Evolutionary conservation across 1,140 invertebrate genomes (phyloP), one percentile per base, ranked within the genome.

Genomic region (Drosophila setifemur): DNA sequence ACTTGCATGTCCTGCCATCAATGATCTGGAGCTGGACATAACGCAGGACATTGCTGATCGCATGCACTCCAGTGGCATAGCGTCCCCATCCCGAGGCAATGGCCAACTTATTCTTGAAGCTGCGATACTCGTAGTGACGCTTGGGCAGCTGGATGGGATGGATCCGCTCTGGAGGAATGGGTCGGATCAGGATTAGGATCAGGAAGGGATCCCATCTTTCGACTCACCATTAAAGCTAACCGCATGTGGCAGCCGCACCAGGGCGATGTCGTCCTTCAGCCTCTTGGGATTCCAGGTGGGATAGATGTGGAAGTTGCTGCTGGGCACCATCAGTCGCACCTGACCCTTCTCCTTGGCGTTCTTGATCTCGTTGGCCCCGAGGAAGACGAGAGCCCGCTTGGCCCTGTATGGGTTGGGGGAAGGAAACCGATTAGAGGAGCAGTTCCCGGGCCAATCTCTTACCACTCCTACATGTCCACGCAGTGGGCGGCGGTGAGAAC

Each of bases 401-500:
- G 89, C 89, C 82, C 88, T 90, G 26, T 2, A n/a, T n/a, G n/a
- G n/a, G n/a, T n/a, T n/a, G n/a, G n/a, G 43, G 25, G 2, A 14
- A 26, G 37, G 0, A 25, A 11, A 14, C 3, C 0, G 9, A 21
- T 35, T 3, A 26, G 18, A 26, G 9, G 11, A 28, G 2, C 0
- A 4, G 16, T 25, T 16, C 11, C 14, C 11, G 8, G 6, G 33
- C 4, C 5, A 1, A 18, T 2, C 31, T 14, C 3, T 28, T 31
- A 40, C n/a, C 29, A 7, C 39, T 29, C 79, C 19, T 73, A 87
- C 82, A 87, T 87, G 33, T 90, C 89, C 19, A 90, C 85, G 75
- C 93, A 94, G 76, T 93, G 93, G 9, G 93, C 93, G 1, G 93
- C 93, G 2, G 93, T 94, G 12, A 94, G 60, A 5, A 94, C 91